Evolutionary conservation across 1,140 invertebrate genomes (phyloP).

Genomic region (Formica selysi): DNA sequence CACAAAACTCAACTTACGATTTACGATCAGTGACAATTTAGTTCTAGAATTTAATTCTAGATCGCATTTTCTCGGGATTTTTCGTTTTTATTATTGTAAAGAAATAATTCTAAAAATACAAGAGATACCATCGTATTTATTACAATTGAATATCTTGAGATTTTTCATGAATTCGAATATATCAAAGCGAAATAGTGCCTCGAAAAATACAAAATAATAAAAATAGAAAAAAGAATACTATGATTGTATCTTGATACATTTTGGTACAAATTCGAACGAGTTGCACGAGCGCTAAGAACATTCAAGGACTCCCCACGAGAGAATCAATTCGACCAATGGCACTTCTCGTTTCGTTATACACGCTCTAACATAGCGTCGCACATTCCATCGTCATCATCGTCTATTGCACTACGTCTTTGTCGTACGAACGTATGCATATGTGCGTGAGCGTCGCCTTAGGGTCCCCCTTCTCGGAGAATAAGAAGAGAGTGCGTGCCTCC

Average conservation of each 20-base stretch:
- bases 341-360: conserved; percentile 73
- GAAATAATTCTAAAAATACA: neutral
- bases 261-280: neutral
- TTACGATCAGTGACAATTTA: neutral
- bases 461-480: conserved; percentile 61
- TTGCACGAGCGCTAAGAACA: conserved; percentile 1
- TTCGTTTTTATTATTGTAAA: neutral
- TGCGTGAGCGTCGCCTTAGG: conserved; percentile 45
- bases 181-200: neutral
- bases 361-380: conserved; percentile 41
- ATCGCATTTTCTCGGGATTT: neutral
- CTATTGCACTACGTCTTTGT: conserved; percentile 5
- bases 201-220: too few relatives aligned
- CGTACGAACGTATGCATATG: conserved; percentile 52
- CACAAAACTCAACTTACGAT: neutral
- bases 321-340: conserved; percentile 77
- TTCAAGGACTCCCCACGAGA: neutral
- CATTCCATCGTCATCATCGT: conserved; percentile 56
- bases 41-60: neutral
- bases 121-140: neutral
- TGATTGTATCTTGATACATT: neutral
- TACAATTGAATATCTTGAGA: neutral
- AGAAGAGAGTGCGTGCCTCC: conserved; percentile 81
- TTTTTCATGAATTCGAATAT: neutral
- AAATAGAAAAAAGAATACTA: too few relatives aligned